Evolutionary conservation across 2,113 vertebrate genomes (phyloP), one percentile per base, ranked within the genome.

Genomic region (Shinisaurus crocodilurus): DNA sequence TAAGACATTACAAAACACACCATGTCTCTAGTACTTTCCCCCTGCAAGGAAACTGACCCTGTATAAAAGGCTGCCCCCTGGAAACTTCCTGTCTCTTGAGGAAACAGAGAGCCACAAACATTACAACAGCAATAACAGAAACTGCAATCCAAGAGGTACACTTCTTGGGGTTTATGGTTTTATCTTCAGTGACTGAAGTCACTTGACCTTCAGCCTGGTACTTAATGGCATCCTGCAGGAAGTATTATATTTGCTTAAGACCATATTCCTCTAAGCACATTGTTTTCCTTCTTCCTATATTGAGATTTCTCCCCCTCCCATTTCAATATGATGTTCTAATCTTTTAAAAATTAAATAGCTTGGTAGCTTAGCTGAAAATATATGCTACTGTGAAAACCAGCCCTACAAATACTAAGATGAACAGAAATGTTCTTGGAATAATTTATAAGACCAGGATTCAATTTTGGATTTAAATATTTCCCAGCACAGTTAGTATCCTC

Each of bases 391-490:
- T 5, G 1, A 79, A 92, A 89, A 81, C 6, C 37, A 84, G 0
- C 57, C 70, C 77, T 69, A 50, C 9, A 69, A 88, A 88, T 81
- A 86, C 88, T 25, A 74, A 3, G 9, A n/a, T n/a, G 43, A 81
- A n/a, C n/a, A 88, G 45, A 86, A 90, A 90, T 0, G 3, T 1
- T 0, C 0, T 16, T 13, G 23, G 18, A 45, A 3, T 48, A 87
- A 87, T 81, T 81, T 12, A 0, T 50, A 45, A 5, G 77, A 43
- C 90, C 27, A 5, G 76, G n/a, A 34, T 85, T 1, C 60, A 70
- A 82, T 13, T 0, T n/a, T 43, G 48, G 72, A 84, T 65, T 67
- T 76, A 32, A 65, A 70, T 0, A 0, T 69, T 87, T 34, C 75
- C 80, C 85, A 54, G 0, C 0, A 88, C 50, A 45, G 40, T 86